Conservation (phyloP, 2,797 vertebrate genomes). For the Aeoliscus strigatus region DNA sequence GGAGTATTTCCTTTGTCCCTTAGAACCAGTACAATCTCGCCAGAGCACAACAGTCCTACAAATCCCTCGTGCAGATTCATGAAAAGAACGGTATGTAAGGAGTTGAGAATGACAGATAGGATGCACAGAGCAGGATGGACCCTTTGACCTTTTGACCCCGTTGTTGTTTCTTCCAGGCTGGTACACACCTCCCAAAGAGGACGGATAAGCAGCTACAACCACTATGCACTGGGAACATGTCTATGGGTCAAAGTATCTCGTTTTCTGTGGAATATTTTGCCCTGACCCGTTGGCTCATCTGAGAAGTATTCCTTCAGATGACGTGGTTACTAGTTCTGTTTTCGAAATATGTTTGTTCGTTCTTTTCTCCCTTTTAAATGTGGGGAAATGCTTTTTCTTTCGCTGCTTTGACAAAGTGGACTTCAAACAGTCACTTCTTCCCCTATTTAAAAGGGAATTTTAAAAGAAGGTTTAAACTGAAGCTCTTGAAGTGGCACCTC, state of each 20-base stretch:
- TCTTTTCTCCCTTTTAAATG: slow-evolving; percentile 41
- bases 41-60: slow-evolving; percentile 99
- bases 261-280: too few species aligned
- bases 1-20: slow-evolving; percentile 48
- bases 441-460: slow-evolving; percentile 41
- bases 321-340: slow-evolving; percentile 41
- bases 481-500: slow-evolving; percentile 51
- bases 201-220: slow-evolving; percentile 76
- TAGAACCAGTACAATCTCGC: slow-evolving; percentile 99
- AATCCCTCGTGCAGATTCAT: slow-evolving; percentile 98
- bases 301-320: slow-evolving; percentile 58
- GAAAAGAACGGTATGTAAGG: slow-evolving; percentile 98
- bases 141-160: too few species aligned
- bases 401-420: slow-evolving; percentile 60
- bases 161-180: slow-evolving; percentile 78
- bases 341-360: slow-evolving; percentile 61
- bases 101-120: too few species aligned
- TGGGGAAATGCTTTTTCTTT: slow-evolving; percentile 51
- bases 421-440: slow-evolving; percentile 31
- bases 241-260: slow-evolving; percentile 53
- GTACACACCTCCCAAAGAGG: slow-evolving; percentile 99
- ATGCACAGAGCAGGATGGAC: too few species aligned
- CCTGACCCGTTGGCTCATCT: slow-evolving; percentile 58
- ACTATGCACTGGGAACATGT: slow-evolving; percentile 67
- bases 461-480: slow-evolving; percentile 49